phyloP scores from a whole-genome alignment of 2,113 vertebrate species.

The Corapipo altera region DNA sequence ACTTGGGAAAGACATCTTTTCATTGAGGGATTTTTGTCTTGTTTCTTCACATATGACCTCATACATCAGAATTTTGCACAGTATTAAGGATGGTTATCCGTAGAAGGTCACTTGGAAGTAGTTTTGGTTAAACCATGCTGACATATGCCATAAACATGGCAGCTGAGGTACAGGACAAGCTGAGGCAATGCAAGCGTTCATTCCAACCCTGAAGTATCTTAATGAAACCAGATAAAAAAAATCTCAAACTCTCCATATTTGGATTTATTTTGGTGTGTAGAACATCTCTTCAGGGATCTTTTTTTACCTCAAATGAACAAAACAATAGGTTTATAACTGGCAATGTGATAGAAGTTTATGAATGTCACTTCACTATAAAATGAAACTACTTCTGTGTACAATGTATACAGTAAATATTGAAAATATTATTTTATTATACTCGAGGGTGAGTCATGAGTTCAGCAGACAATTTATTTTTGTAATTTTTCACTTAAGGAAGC shows the following conservation, averaged over 20 bases:
- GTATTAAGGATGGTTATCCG: slow-evolving; percentile 53
- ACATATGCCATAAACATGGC: neutral
- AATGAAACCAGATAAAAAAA: neutral
- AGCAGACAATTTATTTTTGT: neutral
- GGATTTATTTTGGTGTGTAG: neutral
- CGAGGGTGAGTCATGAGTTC: neutral
- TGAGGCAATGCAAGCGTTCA: neutral
- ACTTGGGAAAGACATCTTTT: neutral
- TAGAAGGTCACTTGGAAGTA: neutral
- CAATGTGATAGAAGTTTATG: neutral
- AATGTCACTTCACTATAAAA: neutral
- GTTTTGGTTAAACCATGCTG: neutral
- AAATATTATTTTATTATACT: neutral
- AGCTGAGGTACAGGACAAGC: neutral
- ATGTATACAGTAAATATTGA: neutral
- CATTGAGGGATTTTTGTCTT: neutral
- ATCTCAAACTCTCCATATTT: neutral
- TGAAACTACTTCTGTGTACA: neutral
- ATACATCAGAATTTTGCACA: neutral
- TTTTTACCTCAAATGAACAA: neutral
- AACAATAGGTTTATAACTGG: neutral
- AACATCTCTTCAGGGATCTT: neutral
- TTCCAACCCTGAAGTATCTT: neutral
- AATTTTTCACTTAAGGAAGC: neutral
- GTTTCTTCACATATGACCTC: neutral